phyloP scores from a whole-genome alignment of 2,888 invertebrate genomes.

The Himalopsyche tibetana region DNA sequence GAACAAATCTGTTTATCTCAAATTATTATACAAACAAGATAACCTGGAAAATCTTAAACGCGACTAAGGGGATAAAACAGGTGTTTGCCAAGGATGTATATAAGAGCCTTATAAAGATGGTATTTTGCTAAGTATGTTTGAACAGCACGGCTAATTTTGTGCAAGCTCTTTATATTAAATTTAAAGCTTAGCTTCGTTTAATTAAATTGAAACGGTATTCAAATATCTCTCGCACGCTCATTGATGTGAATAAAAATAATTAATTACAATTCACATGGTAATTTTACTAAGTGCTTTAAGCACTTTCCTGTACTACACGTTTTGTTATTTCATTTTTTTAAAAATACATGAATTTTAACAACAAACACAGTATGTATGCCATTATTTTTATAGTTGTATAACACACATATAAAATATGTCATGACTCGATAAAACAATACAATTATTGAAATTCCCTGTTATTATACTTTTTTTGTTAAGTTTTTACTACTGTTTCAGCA shows the following conservation, averaged over 20 bases:
- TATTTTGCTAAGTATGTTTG: constrained; percentile 52
- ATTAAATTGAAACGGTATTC: constrained; percentile 32
- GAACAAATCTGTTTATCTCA: constrained; percentile 57
- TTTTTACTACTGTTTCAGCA: no score
- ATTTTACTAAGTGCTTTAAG: neutral
- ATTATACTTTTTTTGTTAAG: no score
- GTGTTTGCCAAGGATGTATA: constrained; percentile 28
- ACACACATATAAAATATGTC: no score
- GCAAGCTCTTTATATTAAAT: constrained; percentile 32
- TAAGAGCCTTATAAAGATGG: constrained; percentile 25
- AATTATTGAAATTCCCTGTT: no score
- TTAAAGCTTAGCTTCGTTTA: neutral
- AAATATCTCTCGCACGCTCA: constrained; percentile 24
- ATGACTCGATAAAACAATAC: no score
- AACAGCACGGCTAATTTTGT: constrained; percentile 48
- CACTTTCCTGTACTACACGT: neutral
- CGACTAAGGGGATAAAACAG: constrained; percentile 31
- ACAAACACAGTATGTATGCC: no score
- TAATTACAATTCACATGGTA: neutral
- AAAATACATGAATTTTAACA: no score
- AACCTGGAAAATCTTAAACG: constrained; percentile 43
- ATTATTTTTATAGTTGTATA: no score
- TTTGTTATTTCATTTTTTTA: no score
- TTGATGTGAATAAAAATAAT: constrained; percentile 9
- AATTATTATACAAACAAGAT: constrained; percentile 53